phyloP scores from a whole-genome alignment of 2,888 invertebrate genomes.

The Syritta pipiens region DNA sequence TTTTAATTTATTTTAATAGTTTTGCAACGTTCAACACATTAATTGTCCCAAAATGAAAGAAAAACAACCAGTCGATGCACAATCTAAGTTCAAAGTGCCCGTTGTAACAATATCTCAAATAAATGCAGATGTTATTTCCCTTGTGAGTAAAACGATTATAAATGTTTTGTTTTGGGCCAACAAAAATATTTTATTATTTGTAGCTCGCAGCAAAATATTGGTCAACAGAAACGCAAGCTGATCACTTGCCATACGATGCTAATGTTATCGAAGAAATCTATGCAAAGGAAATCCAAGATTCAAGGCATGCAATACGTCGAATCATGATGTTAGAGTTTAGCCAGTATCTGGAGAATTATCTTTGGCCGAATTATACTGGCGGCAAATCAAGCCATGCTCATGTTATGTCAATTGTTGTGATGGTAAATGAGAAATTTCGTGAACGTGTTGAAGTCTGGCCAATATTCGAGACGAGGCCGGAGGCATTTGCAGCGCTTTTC shows the following conservation, averaged over 20 bases:
- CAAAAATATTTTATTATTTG: not conserved
- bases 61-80: slow-evolving; percentile 61
- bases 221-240: slow-evolving; percentile 90
- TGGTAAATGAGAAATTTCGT: slow-evolving; percentile 99
- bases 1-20: not conserved
- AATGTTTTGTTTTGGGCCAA: not conserved
- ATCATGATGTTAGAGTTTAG: slow-evolving; percentile 98
- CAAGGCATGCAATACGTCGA: slow-evolving; percentile 90
- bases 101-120: slow-evolving; percentile 90
- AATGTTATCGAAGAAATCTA: slow-evolving; percentile 94
- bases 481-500: slow-evolving; percentile 90
- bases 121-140: slow-evolving; percentile 92
- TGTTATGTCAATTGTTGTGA: slow-evolving; percentile 97
- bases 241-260: slow-evolving; percentile 87
- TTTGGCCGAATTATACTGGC: slow-evolving; percentile 96
- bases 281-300: slow-evolving; percentile 89
- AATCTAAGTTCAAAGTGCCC: slow-evolving; percentile 71
- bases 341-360: slow-evolving; percentile 96
- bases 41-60: slow-evolving; percentile 40
- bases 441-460: slow-evolving; percentile 98
- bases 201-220: slow-evolving; percentile 95
- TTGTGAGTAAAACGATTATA: slow-evolving; percentile 81
- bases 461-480: slow-evolving; percentile 89
- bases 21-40: not conserved
- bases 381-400: slow-evolving; percentile 90